Evolutionary conservation across 2,113 vertebrate species (phyloP).

Genomic region (Microcebus lehilahytsara): DNA sequence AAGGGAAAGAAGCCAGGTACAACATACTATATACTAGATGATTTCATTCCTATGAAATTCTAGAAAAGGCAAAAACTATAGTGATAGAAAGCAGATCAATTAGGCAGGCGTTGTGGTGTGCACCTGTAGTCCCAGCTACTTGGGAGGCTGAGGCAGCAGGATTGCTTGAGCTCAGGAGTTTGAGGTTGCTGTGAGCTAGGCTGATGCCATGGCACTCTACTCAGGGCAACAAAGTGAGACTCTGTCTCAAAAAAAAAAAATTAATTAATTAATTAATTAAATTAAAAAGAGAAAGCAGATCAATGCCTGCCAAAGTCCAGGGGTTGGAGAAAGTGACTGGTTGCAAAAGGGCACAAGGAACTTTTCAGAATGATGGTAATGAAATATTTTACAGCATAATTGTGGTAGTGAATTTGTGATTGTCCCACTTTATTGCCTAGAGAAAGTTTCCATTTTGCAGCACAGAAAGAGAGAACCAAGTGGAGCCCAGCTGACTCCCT

Average conservation of each 20-base stretch:
- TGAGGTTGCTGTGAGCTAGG: no score
- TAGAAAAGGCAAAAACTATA: neutral
- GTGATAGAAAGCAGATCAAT: neutral
- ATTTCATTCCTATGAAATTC: neutral
- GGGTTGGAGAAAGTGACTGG: neutral
- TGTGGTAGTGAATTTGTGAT: neutral
- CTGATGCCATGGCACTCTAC: no score
- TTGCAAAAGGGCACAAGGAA: neutral
- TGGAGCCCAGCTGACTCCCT: neutral
- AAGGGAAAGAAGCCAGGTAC: neutral
- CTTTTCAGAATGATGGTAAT: neutral
- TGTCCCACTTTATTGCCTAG: neutral
- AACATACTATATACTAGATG: neutral
- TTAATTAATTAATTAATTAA: no score
- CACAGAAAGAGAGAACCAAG: neutral
- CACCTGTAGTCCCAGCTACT: no score
- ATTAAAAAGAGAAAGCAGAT: neutral
- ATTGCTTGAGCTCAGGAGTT: no score
- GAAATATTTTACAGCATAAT: neutral
- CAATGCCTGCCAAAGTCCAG: neutral
- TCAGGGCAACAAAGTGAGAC: no score
- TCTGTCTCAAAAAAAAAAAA: no score
- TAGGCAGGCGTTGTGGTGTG: no score
- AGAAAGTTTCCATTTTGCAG: neutral
- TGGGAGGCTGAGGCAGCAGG: no score